A percentile compares a stretch with the other conserved stretches of the same genome.
These are phyloP conservation scores for Chorisops tibialis DNA, from an alignment of 2,888 invertebrate species.

Conservation along the genomic window DNA sequence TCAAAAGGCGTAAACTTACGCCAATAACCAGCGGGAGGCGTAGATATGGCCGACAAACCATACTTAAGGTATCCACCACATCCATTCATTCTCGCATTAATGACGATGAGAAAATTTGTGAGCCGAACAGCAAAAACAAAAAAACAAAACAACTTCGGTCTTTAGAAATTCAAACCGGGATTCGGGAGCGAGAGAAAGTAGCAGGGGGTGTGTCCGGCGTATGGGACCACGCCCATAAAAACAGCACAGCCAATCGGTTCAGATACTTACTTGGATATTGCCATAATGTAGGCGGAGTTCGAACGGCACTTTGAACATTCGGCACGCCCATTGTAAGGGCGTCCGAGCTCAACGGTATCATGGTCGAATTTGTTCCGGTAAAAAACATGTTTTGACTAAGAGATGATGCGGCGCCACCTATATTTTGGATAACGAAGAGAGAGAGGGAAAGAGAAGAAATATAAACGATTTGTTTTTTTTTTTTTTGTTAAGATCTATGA, in stretches of 20 bases:
- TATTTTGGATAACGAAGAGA: conserved; percentile 10
- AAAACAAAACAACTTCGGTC: not conserved
- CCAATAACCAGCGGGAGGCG: conserved; percentile 22
- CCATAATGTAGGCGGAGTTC: conserved; percentile 71
- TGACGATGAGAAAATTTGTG: too few relatives aligned
- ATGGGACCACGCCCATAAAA: not conserved
- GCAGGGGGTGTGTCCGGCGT: not conserved
- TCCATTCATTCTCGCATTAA: conserved; percentile 17
- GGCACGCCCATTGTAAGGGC: conserved; percentile 36
- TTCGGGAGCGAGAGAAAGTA: not conserved
- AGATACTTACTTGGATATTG: conserved; percentile 70
- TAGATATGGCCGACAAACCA: conserved; percentile 25
- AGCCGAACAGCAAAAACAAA: too few relatives aligned
- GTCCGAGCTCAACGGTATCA: conserved; percentile 37
- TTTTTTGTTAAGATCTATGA: too few relatives aligned
- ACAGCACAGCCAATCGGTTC: not conserved
- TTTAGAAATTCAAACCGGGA: not conserved
- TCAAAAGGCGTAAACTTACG: too few relatives aligned
- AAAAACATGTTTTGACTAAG: conserved; percentile 39
- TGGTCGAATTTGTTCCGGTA: conserved; percentile 38
- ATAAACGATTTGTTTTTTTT: not conserved
- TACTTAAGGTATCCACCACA: conserved; percentile 14
- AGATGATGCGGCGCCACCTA: conserved; percentile 36
- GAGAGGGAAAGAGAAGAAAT: conserved; percentile 10
- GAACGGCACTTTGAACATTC: conserved; percentile 45